A percentile compares a stretch with the other conserved stretches of the same genome.
These are phyloP conservation scores for Nycticryphes semicollaris DNA, from an alignment of 2,113 vertebrate species.

Conservation along the genomic window DNA sequence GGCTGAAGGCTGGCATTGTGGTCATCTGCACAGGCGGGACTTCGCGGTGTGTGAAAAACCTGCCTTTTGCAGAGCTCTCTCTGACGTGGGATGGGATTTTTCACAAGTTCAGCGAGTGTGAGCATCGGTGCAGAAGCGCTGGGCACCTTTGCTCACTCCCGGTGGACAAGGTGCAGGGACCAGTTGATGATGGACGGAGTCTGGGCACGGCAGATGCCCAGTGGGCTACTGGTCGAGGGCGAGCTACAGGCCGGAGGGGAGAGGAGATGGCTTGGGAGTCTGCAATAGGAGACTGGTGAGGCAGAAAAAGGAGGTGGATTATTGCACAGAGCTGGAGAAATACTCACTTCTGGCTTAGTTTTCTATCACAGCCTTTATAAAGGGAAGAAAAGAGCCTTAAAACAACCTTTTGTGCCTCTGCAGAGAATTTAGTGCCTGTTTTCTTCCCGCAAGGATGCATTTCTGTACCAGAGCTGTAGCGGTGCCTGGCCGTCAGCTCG, in stretches of 20 bases:
- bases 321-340: neutral
- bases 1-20: neutral
- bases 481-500: neutral
- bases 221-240: neutral
- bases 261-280: neutral
- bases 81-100: neutral
- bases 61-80: neutral
- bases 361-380: neutral
- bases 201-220: neutral
- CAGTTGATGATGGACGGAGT: fast-evolving
- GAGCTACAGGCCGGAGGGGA: fast-evolving
- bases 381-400: neutral
- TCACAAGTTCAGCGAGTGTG: neutral
- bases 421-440: neutral
- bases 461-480: neutral
- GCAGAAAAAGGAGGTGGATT: neutral
- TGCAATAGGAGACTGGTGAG: neutral
- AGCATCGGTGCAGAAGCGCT: neutral
- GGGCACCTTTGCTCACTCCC: neutral
- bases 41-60: neutral
- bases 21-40: fast-evolving
- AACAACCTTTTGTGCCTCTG: neutral
- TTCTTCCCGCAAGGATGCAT: fast-evolving
- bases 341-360: neutral
- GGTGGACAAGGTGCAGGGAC: fast-evolving